Evolutionary conservation across 2,113 vertebrate genomes (phyloP), one percentile per base, ranked within the genome.

Genomic region (Dipodomys merriami): DNA sequence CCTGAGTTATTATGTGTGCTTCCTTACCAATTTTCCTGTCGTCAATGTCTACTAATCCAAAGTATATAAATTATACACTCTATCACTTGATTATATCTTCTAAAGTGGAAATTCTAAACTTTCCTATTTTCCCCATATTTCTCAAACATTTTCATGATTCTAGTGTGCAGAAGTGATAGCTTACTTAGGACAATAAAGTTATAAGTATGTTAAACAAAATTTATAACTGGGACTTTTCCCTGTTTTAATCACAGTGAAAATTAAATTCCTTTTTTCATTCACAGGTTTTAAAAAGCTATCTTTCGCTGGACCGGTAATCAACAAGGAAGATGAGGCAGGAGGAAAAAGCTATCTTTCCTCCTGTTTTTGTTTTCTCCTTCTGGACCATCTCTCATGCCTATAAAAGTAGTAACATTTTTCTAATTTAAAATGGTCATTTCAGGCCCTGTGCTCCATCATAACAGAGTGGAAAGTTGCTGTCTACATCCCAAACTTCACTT

Each of bases 31-130:
- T 88, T 74, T 77, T n/a, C 39, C 68, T 91, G 27, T 71, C 23
- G 88, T 9, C 7, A 71, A 11, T 89, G 23, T 72, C 44, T 62
- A 1, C 15, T 86, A 39, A 46, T 46, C 72, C 27, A 77, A 86
- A 86, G 57, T 67, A 9, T 2, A 49, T 88, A 30, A 78, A 91
- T 92, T 91, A 60, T 39, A 65, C 1, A 69, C 18, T 86, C 25
- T 76, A 35, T 4, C 44, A 74, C 18, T 1, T 72, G 68, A 68
- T 22, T 89, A 78, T 68, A 1, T 22, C 30, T 91, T 81, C 2
- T 35, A 92, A 46, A 79, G 3, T 10, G 82, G n/a, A 90, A 85
- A 85, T 20, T 30, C n/a, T 84, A 78, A 88, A 84, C 30, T 44
- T 83, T 44, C 7, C 23, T 60, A n/a, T 73, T 74, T 73, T 86